Conservation (phyloP, 2,113 vertebrate genomes). For the Oreochromis aureus region DNA sequence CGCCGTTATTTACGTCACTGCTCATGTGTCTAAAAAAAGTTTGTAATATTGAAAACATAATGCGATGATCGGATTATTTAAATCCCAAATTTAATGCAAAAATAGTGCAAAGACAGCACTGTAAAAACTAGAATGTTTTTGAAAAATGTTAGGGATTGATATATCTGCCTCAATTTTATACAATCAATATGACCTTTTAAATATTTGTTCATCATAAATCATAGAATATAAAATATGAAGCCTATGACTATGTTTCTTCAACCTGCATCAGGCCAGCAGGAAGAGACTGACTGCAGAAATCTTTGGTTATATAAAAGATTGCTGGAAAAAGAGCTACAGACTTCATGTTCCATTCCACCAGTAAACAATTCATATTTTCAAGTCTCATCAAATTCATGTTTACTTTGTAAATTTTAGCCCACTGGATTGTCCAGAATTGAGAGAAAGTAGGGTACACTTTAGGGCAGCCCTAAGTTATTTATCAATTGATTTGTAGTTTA, state of each 20-base stretch:
- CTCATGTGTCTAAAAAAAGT: not conserved
- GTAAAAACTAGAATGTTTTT: not conserved
- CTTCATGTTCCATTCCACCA: accelerated
- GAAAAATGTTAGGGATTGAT: accelerated
- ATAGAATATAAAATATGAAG: not conserved
- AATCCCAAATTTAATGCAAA: not conserved
- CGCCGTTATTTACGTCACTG: not conserved
- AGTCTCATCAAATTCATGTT: not conserved
- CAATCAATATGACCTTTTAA: not conserved
- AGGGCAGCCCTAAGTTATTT: too few species aligned
- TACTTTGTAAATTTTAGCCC: not conserved
- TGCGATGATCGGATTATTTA: not conserved
- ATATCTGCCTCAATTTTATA: accelerated
- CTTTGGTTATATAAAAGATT: accelerated
- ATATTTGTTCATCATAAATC: not conserved
- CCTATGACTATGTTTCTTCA: accelerated
- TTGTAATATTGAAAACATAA: not conserved
- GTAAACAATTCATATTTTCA: accelerated
- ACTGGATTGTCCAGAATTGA: not conserved
- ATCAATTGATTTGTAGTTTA: too few species aligned
- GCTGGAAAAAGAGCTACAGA: not conserved
- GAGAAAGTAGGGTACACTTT: too few species aligned
- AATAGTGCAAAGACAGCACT: not conserved
- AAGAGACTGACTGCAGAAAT: not conserved
- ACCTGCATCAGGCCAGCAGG: accelerated